Conservation (phyloP, 2,888 invertebrate species). For the Blastobasis lacticolella region DNA sequence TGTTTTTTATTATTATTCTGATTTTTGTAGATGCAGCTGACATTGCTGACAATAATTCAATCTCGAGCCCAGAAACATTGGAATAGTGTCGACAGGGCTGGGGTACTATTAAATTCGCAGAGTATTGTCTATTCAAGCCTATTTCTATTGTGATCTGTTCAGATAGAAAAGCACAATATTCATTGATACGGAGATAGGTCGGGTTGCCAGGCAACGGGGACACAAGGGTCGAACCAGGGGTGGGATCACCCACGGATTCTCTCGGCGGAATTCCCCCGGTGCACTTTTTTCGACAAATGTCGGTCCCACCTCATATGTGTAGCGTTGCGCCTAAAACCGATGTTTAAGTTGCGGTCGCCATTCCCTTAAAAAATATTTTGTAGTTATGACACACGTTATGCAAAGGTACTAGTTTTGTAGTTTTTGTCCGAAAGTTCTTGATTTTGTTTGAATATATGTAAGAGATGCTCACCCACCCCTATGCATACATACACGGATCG, state of each 20-base stretch:
- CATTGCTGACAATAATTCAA: conserved; percentile 32
- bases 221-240: conserved; percentile 15
- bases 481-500: conserved; percentile 13
- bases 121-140: conserved; percentile 41
- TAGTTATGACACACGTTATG: too few species aligned
- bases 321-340: conserved; percentile 11
- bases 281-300: conserved; percentile 41
- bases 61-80: conserved; percentile 43
- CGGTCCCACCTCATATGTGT: conserved; percentile 23
- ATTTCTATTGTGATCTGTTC: conserved; percentile 35
- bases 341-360: conserved; percentile 4
- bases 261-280: conserved; percentile 57
- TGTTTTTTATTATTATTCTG: conserved; percentile 1
- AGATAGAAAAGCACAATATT: conserved; percentile 31
- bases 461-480: background rate
- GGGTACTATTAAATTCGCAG: conserved; percentile 39
- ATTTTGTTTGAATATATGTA: background rate
- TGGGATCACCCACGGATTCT: conserved; percentile 47
- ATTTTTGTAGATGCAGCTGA: conserved; percentile 27
- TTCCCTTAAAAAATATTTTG: background rate
- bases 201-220: conserved; percentile 50
- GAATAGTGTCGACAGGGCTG: conserved; percentile 52
- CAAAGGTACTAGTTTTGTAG: too few species aligned
- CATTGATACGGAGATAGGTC: conserved; percentile 51
- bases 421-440: background rate